These are phyloP conservation scores for Zenarchopterus dispar DNA, from an alignment of 2,797 vertebrate genomes.

Conservation along the genomic window DNA sequence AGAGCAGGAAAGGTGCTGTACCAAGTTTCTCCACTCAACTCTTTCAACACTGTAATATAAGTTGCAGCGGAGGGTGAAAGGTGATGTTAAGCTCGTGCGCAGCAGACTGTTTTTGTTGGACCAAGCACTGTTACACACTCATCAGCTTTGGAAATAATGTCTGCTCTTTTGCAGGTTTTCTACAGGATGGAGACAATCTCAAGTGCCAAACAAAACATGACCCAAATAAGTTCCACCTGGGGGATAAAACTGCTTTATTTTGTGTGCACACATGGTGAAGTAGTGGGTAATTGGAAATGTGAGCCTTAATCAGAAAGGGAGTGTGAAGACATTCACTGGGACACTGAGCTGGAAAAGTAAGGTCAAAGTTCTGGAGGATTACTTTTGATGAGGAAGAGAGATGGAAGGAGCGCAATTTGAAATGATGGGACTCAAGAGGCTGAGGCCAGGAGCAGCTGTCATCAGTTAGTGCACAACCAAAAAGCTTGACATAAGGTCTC, in stretches of 20 bases:
- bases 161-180: constrained; percentile 64
- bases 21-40: constrained; percentile 22
- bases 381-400: background rate
- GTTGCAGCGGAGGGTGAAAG: constrained; percentile 36
- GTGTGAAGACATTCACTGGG: constrained; percentile 61
- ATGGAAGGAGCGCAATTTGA: constrained; percentile 1
- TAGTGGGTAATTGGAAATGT: constrained; percentile 56
- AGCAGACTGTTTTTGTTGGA: constrained; percentile 77
- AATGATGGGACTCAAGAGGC: background rate
- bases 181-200: constrained; percentile 38
- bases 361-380: constrained; percentile 17
- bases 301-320: constrained; percentile 55
- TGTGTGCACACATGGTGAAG: constrained; percentile 60
- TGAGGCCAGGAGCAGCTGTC: background rate
- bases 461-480: no score
- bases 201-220: constrained; percentile 87
- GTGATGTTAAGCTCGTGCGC: constrained; percentile 43
- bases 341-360: constrained; percentile 30
- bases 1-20: constrained; percentile 35
- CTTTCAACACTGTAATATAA: constrained; percentile 58
- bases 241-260: constrained; percentile 58
- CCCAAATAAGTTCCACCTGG: constrained; percentile 55
- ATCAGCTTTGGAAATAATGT: constrained; percentile 79
- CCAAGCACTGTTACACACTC: constrained; percentile 53
- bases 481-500: no score